Base-by-base conservation (phyloP, 2,888 invertebrate species). In the Polymixis flavicincta region DNA sequence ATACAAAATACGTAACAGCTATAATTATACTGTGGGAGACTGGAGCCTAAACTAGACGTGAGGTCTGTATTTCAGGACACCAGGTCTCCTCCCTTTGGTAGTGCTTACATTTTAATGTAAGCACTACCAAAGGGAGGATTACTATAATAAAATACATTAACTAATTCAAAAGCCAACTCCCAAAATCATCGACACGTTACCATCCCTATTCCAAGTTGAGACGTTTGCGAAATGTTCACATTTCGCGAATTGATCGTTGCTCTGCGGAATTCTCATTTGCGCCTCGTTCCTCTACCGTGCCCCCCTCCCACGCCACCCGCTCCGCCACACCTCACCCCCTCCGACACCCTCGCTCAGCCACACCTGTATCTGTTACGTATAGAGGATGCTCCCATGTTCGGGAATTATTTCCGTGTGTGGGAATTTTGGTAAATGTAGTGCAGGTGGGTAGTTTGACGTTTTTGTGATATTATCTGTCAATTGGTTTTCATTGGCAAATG, bases 181-280 rank as follows among this genome's bases (percentile, higher is more conserved):
- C 1, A 59, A 64, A 52, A 48, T 6, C 1, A 60, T 85, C 71
- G 76, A 83, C 76, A 77, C 22, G 17, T 3, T 1, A 80, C 83
- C 88, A 84, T 89, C 87, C 85, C 92, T 92, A 17, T 13, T 19
- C 81, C 89, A 96, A 96, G 96, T 96, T 96, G 96, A 96, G 96
- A 96, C 96, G 96, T 96, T 96, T 95, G 92, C 96, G 96, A 95
- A 96, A 96, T 96, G 96, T 96, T 92, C 92, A 96, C 95, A 95
- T 96, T 96, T 96, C 94, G 91, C 93, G 95, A 95, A 96, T 95
- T 95, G 96, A 95, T 95, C 95, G 94, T 92, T 92, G 92, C 92
- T 89, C 94, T 92, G 92, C 91, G 96, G 96, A 96, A 96, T 95
- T 96, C 95, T 95, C 96, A 96, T 95, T 95, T 96, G 90, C 92